Evolutionary conservation across 2,113 vertebrate species (phyloP), one percentile per base, ranked within the genome.

Genomic region (Nerophis lumbriciformis): DNA sequence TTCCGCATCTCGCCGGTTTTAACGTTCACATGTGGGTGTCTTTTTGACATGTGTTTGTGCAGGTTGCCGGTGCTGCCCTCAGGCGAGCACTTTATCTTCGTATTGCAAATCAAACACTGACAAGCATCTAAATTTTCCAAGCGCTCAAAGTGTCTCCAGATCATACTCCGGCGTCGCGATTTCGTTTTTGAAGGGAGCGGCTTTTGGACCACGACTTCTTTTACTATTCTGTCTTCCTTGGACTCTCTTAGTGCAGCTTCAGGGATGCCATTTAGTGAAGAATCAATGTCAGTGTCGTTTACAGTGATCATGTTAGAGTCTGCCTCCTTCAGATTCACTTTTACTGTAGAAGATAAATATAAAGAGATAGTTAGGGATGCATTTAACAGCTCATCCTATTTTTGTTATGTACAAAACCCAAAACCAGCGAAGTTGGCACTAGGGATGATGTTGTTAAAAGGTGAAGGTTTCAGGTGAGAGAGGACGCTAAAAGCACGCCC

Each of bases 61-160:
- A 90, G 66, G 63, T 90, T 88, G 66, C 83, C 71, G 14, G 87
- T 88, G 67, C 82, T 80, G 12, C 84, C 68, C 9, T 85, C 66
- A 15, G 39, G 69, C 4, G 42, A 45, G 47, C 82, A 82, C 47
- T 86, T 66, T 4, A 90, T 61, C 63, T 80, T 87, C 68, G 87
- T 85, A 66, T 71, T 83, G 57, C 89, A 90, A 38, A 88, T 72
- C 36, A 75, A 60, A 59, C 89, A 90, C 4, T 78, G 66, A 4
- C 79, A 85, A 52, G 67, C 75, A 0, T 56, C 66, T 48, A 78
- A 68, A 51, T 73, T 69, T 8, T 83, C 83, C 63, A 88, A 57
- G 5, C 63, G 75, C 21, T 83, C 68, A 36, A 78, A 89, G 44
- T 83, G 75, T 19, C 53, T 80, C 89, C 89, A 90, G 37, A 90